Evolutionary conservation across 2,797 vertebrate genomes (phyloP).

Genomic region (Lindbergichthys nudifrons): DNA sequence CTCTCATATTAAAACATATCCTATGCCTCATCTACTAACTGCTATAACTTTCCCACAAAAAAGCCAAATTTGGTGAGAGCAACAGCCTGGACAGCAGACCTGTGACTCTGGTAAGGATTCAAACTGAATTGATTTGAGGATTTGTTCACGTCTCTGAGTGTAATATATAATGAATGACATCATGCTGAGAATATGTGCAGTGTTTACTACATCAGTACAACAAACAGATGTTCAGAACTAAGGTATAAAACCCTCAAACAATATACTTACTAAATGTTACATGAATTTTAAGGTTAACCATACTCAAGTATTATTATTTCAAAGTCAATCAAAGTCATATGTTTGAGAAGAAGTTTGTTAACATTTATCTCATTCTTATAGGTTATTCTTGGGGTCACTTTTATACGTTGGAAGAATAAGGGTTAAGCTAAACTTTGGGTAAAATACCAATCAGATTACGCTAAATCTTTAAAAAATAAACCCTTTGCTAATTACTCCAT

Average conservation of each 20-base stretch:
- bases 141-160: not conserved
- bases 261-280: not conserved
- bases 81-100: slow-evolving; percentile 18
- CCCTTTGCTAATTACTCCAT: not conserved
- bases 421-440: no score
- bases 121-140: not conserved
- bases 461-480: not conserved
- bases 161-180: not conserved
- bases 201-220: slow-evolving; percentile 3
- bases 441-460: slow-evolving; percentile 9
- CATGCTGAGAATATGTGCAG: not conserved
- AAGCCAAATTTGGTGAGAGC: slow-evolving; percentile 31
- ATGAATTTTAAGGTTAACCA: slow-evolving; percentile 5
- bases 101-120: slow-evolving; percentile 22
- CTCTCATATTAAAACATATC: slow-evolving; percentile 53
- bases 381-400: no score
- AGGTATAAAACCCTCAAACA: not conserved
- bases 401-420: no score
- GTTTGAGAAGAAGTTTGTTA: no score
- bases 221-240: slow-evolving; percentile 16
- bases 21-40: slow-evolving; percentile 32
- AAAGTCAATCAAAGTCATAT: no score
- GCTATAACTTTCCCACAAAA: slow-evolving; percentile 36
- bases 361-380: no score
- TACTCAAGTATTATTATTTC: no score